Evolutionary conservation across 1,140 invertebrate genomes (phyloP), one percentile per base, ranked within the genome.

Genomic region (Ips typographus): DNA sequence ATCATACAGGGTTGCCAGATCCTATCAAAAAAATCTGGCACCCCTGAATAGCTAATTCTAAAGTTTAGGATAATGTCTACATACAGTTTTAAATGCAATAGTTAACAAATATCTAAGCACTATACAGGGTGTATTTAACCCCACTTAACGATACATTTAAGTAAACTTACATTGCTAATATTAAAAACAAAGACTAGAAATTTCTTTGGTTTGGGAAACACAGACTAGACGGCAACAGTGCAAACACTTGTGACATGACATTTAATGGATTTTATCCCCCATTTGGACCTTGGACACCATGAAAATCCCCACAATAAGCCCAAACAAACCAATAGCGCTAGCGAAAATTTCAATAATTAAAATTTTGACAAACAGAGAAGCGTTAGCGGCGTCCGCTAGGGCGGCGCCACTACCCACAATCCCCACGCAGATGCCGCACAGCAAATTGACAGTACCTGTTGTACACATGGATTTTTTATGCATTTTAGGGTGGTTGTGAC

Each of bases 261-360:
- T 59, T 36, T 41, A 59, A 70, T 77, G 75, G 40, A 69, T 58
- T 60, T 76, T 74, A 57, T 79, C 72, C 3, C 77, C 78, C 77
- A 80, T 80, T 36, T 73, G 67, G 1, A 78, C 77, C 72, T 79
- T 80, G 0, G 78, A 78, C 22, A 78, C 78, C 83, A 94, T 90
- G 77, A 94, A 91, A 82, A 96, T 93, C 49, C 92, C 91, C 60
- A 96, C 92, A 79, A 96, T 96, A 22, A 96, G 84, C 59, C 94
- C 94, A 85, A 96, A 96, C 0, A 96, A 83, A 70, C 94, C 94
- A 80, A 96, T 95, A 68, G 94, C 94, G 82, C 90, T 93, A 4
- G 91, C 94, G 81, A 96, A 96, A 80, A 96, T 96, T 84, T 96
- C 94, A 52, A 96, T 88, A 77, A 96, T 94, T 7, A 96, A 84